Evolutionary conservation across 2,888 invertebrate species (phyloP), one percentile per base, ranked within the genome.

Genomic region (Acholoe squamosa): DNA sequence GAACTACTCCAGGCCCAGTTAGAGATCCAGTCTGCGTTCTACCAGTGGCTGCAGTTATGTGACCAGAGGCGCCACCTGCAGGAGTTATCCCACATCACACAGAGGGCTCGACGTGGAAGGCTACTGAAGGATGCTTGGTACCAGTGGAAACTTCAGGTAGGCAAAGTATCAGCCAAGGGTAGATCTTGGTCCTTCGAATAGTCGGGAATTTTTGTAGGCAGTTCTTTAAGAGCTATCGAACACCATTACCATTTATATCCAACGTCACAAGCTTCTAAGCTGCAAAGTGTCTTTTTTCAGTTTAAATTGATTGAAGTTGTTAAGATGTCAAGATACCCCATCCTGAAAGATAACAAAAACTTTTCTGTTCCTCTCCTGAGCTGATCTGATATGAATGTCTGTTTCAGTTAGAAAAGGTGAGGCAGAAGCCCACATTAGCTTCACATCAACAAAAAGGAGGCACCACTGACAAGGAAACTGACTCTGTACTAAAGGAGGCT

Each of bases 51-150:
- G 71, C 28, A 71, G 28, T 71, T n/a, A 25, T 71, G 71, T 71
- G 71, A 71, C 71, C 71, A 28, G 31, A 25, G 31, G 71, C 71
- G 71, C 71, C 71, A 71, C 25, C 71, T 71, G 14, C 71, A 71
- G 71, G 71, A 71, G 71, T 28, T 71, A 25, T 14, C 71, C 25
- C 28, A 71, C 71, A 71, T 71, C 28, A 71, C 71, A 1, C 25
- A 25, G 28, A 1, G 71, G 14, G 16, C 71, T 25, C 5, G n/a
- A 16, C 14, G 14, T 14, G 1, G 71, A 25, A 25, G 71, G 14
- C 28, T 71, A 28, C n/a, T 71, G 25, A 71, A 22, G 25, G 0
- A 22, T 14, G 0, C 71, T 0, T 71, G 71, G 71, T 7, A 25
- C 14, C 19, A 25, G 71, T 71, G 71, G 71, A 22, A 25, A 5